A percentile compares a stretch with the other conserved stretches of the same genome.
These are phyloP conservation scores for Mustelus asterias DNA, from an alignment of 2,113 vertebrate genomes.

Conservation along the genomic window DNA sequence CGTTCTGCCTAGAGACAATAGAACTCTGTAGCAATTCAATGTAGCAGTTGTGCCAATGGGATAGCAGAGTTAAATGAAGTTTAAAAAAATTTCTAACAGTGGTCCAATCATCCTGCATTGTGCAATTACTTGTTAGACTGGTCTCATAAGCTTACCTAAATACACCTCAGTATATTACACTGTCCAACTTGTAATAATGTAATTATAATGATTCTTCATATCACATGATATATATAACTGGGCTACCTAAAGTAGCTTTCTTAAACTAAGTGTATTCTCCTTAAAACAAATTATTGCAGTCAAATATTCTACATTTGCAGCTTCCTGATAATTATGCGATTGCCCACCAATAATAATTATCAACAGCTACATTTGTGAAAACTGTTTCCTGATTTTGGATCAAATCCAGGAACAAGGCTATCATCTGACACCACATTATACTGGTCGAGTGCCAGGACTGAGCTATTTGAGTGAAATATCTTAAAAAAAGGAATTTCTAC, in stretches of 20 bases:
- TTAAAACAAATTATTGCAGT: not conserved
- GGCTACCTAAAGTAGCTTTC: not conserved
- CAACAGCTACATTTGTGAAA: constrained; percentile 35
- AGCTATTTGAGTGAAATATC: constrained; percentile 23
- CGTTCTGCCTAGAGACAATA: not conserved
- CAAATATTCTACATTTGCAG: not conserved
- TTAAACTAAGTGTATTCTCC: not conserved
- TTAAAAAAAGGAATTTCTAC: constrained; percentile 29
- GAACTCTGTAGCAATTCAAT: not conserved
- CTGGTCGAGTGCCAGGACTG: constrained; percentile 8
- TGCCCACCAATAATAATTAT: constrained; percentile 31
- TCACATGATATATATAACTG: not conserved
- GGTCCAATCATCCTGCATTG: not conserved
- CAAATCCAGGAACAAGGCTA: constrained; percentile 29
- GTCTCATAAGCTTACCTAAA: no score
- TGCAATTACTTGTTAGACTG: not conserved
- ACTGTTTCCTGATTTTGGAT: constrained; percentile 19
- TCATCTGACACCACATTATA: constrained; percentile 30
- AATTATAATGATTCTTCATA: not conserved
- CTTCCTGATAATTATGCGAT: not conserved
- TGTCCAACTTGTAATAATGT: not conserved
- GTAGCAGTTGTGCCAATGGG: not conserved
- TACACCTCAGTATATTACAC: not conserved
- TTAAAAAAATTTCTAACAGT: not conserved
- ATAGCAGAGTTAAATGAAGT: not conserved